Conservation (phyloP, 2,888 invertebrate species). For the Melipona beecheii region DNA sequence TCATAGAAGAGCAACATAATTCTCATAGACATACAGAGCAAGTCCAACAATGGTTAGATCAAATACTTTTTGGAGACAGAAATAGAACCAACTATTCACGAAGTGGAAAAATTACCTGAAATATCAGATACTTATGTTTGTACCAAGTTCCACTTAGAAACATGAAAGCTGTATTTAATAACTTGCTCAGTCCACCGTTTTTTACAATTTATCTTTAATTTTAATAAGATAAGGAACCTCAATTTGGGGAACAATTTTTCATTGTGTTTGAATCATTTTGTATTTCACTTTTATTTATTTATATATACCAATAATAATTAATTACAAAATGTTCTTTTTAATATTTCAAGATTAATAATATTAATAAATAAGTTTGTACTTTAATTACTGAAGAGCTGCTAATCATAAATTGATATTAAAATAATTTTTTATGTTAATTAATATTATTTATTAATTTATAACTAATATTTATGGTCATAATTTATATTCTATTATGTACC, state of each 20-base stretch:
- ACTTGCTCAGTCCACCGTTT: constrained; percentile 19
- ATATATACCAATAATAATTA: constrained; percentile 25
- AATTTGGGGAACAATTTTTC: constrained; percentile 68
- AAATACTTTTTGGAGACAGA: constrained; percentile 89
- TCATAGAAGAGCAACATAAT: constrained; percentile 39
- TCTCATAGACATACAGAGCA: constrained; percentile 84
- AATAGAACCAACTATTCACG: constrained; percentile 86
- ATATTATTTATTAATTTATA: constrained; percentile 31
- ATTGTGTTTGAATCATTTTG: constrained; percentile 43
- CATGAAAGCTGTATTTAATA: constrained; percentile 60
- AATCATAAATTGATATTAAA: constrained; percentile 17
- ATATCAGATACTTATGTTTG: constrained; percentile 77
- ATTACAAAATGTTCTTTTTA: constrained; percentile 27
- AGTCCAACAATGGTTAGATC: constrained; percentile 90
- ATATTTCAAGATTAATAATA: constrained; percentile 44
- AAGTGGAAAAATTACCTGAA: constrained; percentile 76
- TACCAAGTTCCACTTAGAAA: constrained; percentile 76
- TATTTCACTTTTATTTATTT: constrained; percentile 49
- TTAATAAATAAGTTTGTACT: constrained; percentile 20
- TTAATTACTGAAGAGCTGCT: constrained; percentile 13
- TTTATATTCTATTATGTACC: constrained; percentile 22
- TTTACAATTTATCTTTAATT: constrained; percentile 30
- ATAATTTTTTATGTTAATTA: constrained; percentile 29
- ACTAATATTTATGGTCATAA: constrained; percentile 20
- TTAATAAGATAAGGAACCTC: constrained; percentile 13